A percentile compares a stretch with the other conserved stretches of the same genome.
Conservation (phyloP, 1,140 invertebrate species). For the Drosophila neocordata region DNA sequence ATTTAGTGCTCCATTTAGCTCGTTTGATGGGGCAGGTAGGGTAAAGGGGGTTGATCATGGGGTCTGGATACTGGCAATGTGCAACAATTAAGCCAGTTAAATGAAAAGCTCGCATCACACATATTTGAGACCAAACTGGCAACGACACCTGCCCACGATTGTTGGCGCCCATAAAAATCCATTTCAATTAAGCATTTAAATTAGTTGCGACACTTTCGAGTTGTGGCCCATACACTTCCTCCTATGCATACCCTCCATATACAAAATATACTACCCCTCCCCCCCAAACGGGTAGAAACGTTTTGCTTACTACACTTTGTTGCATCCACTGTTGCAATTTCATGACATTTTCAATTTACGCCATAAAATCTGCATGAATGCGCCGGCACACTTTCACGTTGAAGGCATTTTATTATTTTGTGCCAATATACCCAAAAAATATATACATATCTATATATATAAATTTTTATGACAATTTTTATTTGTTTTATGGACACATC, state of each 20-base stretch:
- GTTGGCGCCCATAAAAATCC: constrained; percentile 75
- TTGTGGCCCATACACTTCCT: not conserved
- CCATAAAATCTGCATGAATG: constrained; percentile 82
- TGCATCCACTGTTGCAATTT: constrained; percentile 68
- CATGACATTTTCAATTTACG: constrained; percentile 80
- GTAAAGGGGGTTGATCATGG: not conserved
- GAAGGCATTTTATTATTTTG: constrained; percentile 71
- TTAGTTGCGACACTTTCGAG: constrained; percentile 78
- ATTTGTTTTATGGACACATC: constrained; percentile 63
- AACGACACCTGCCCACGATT: constrained; percentile 62
- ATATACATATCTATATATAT: not conserved
- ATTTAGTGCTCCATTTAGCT: constrained; percentile 72
- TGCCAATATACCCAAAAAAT: constrained; percentile 45
- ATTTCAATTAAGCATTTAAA: constrained; percentile 82
- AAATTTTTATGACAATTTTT: constrained; percentile 74
- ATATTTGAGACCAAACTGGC: constrained; percentile 63
- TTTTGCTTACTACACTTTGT: constrained; percentile 49
- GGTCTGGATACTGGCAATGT: constrained; percentile 29
- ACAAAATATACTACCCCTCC: not conserved
- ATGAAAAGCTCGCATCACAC: constrained; percentile 74
- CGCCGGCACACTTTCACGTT: constrained; percentile 48
- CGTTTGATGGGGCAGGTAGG: not conserved
- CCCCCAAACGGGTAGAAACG: not conserved
- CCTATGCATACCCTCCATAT: not conserved
- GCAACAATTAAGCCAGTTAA: constrained; percentile 78